phyloP scores from a whole-genome alignment of 2,113 vertebrate species.

The Neolamprologus caudopunctatus region DNA sequence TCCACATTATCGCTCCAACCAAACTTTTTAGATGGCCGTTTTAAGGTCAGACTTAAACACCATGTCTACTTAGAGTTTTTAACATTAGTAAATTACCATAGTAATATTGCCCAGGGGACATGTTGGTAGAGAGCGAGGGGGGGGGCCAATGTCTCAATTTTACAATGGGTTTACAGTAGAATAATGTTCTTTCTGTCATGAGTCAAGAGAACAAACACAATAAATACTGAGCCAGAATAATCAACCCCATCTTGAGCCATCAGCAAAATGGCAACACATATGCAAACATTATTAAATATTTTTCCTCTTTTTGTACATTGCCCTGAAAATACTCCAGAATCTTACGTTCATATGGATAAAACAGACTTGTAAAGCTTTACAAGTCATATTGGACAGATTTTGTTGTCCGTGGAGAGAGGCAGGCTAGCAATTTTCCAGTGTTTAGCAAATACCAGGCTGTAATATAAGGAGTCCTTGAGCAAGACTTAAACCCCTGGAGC shows the following conservation, averaged over 20 bases:
- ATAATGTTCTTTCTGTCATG: not conserved
- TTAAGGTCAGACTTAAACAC: conserved; percentile 34
- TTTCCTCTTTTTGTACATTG: not conserved
- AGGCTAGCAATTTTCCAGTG: not conserved
- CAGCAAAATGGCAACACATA: not conserved
- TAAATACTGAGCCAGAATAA: not conserved
- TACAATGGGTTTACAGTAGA: not conserved
- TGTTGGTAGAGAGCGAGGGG: not conserved
- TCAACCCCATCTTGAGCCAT: not conserved
- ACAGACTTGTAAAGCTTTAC: not conserved
- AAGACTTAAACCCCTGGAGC: not conserved
- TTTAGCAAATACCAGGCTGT: not conserved
- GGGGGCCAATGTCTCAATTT: not conserved
- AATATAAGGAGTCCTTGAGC: not conserved
- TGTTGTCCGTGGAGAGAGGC: not conserved
- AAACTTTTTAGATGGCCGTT: conserved; percentile 24
- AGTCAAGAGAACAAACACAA: not conserved
- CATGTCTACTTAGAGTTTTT: not conserved
- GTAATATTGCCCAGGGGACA: not conserved
- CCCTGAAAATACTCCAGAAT: not conserved
- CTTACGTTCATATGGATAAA: not conserved
- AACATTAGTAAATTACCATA: not conserved
- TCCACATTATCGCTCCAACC: conserved; percentile 43
- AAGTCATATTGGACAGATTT: not conserved
- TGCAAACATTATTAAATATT: not conserved